Evolutionary conservation across 2,113 vertebrate genomes (phyloP), one percentile per base, ranked within the genome.

Genomic region (Onychorhynchus coronatus): DNA sequence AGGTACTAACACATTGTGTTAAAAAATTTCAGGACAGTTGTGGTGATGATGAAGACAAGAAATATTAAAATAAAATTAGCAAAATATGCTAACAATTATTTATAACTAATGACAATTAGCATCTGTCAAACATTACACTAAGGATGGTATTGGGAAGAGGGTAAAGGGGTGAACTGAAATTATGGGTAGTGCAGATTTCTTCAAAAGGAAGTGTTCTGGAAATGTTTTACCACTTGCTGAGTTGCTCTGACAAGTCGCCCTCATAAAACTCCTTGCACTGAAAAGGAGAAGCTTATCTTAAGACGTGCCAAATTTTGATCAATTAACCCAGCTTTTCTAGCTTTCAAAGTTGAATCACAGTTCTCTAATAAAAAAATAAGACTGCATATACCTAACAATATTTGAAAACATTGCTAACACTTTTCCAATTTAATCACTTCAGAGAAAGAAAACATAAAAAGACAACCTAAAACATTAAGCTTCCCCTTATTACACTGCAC

Each of bases 361-460:
- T 35, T 42, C 14, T 76, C 18, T 42, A 73, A 80, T 30, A 56
- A 91, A 77, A n/a, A 92, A 83, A 58, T 50, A 55, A 2, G 1
- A 58, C 22, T 73, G 1, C 8, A 8, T 30, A 7, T 30, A 35
- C 13, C 15, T 42, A 85, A 72, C 7, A 72, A 42, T 47, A 65
- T 52, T 56, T 88, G 20, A 70, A 62, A 91, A 65, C 41, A 24
- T 74, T 53, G 16, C 59, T 72, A 88, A 53, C 0, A 1, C 5
- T 88, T 89, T 47, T 68, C 18, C 13, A 58, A 8, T 70, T 85
- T 85, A 62, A 53, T n/a, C 22, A 41, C 8, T 70, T 14, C 7
- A 85, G 31, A 85, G 62, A 79, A 86, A 61, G 25, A 72, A 95
- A 91, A 61, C 6, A 35, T 49, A 56, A 65, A 87, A 85, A 67